A percentile compares a stretch with the other conserved stretches of the same genome.
Conservation (phyloP, 2,113 vertebrate genomes). For the Dolichotis patagonum region DNA sequence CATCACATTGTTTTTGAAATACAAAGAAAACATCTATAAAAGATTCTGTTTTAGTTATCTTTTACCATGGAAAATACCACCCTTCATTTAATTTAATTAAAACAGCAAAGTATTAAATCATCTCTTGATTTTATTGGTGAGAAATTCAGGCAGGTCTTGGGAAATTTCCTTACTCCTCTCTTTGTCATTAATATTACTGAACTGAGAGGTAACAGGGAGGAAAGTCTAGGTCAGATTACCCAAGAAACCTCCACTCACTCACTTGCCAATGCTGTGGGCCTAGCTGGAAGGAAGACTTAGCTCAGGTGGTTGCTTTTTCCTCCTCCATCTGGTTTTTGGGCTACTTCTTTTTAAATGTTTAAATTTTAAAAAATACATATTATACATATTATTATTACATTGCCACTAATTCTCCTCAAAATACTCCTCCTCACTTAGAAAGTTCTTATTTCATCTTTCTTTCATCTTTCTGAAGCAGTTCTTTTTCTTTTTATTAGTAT, state of each 20-base stretch:
- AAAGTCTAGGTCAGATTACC: too few species aligned
- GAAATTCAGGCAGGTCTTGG: not conserved
- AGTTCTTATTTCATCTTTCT: not conserved
- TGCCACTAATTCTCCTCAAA: not conserved
- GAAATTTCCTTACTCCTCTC: too few species aligned
- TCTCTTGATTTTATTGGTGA: not conserved
- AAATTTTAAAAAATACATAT: not conserved
- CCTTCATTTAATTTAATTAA: not conserved
- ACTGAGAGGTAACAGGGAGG: too few species aligned
- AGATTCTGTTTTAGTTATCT: not conserved
- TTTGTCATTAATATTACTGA: not conserved
- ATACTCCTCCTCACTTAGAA: not conserved
- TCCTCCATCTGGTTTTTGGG: not conserved
- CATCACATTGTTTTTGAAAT: not conserved
- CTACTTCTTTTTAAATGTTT: not conserved
- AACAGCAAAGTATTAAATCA: not conserved
- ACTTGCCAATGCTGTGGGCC: not conserved
- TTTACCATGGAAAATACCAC: not conserved
- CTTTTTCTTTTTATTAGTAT: not conserved
- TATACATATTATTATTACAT: not conserved
- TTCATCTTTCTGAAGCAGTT: not conserved
- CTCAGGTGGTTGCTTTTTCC: not conserved
- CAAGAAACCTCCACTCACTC: accelerated
- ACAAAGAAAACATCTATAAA: not conserved
- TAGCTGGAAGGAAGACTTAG: not conserved